Base-by-base conservation (phyloP, 2,888 invertebrate genomes). In the Coecobrya sp. region DNA sequence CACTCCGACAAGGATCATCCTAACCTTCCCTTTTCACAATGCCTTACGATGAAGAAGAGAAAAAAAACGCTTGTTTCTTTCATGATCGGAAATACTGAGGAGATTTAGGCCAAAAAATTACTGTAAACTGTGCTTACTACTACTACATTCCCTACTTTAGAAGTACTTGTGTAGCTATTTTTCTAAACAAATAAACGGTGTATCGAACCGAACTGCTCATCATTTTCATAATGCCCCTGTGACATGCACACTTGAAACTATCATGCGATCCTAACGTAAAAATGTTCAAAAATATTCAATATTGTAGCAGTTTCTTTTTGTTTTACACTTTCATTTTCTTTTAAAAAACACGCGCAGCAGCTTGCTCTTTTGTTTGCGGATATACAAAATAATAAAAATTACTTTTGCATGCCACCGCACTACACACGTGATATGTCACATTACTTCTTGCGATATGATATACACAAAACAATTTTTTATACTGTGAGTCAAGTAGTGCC, bases 11-110 rank as follows among this genome's bases (percentile, higher is more conserved):
- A 89, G 73, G 73, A 42, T 27, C 19, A 65, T 0, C 68, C 2
- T 89, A 89, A 89, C 84, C 89, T 89, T 89, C 89, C 70, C 70
- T 89, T 84, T 89, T 89, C 49, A 25, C 84, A 89, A 89, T 70
- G 8, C 10, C 19, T 36, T 3, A 70, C 30, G 7, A 42, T 3
- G 2, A 36, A 65, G 10, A 65, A 65, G 70, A 42, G 42, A 25
- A 59, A 68, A 86, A 89, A 89, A 89, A 82, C 84, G 86, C 86
- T 76, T 86, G 86, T 52, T 55, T 30, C 52, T 85, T 59, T 86
- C 65, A 86, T 27, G 86, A 91, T 91, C 91, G 91, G 91, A 91
- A 91, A 86, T 91, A n/a, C n/a, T n/a, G 91, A 81, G n/a, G 76
- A 86, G 86, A 91, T 86, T 91, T 91, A 91, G 91, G 91, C 52